Base-by-base conservation (phyloP, 1,140 invertebrate species). In the Ruditapes philippinarum region DNA sequence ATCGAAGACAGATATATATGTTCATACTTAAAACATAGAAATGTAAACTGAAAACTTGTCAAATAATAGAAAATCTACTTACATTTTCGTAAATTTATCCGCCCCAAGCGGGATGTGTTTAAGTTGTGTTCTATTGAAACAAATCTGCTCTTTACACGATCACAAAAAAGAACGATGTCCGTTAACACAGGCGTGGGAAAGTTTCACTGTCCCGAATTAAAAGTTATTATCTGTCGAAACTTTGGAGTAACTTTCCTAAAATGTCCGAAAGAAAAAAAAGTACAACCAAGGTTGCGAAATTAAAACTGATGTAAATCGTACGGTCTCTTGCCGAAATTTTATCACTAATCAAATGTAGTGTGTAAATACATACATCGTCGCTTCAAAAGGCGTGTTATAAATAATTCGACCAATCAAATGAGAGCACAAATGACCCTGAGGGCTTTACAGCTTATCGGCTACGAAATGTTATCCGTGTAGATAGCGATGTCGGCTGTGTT, bases 211-310 rank as follows among this genome's bases (percentile, higher is more conserved):
- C 33, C 28, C 14, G 14, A 28, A 33, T 38, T 36, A 38, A 36
- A 70, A 70, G 38, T n/a, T n/a, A n/a, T n/a, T n/a, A n/a, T n/a
- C 65, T 70, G 36, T 70, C 65, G 1, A 36, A 65, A 70, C 28
- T 70, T 70, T 65, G 28, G n/a, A n/a, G 62, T 31, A 65, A 65
- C 25, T 65, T 70, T 70, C 9, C 11, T 4, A 70, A 70, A 28
- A 70, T 38, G 65, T 70, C 65, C 65, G 65, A 70, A 70, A 70
- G n/a, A n/a, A n/a, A n/a, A n/a, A n/a, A n/a, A n/a, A n/a, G n/a
- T n/a, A 38, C 17, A 38, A 70, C 3, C 14, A 36, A n/a, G n/a
- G 33, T 40, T 70, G 65, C 65, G 65, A 70, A 70, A 70, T 70
- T 70, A 38, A 28, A 45, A 7, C 33, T 70, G 65, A 70, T 70